These are phyloP conservation scores for Eupithecia pulchellata DNA, from an alignment of 2,888 invertebrate genomes.

Conservation along the genomic window DNA sequence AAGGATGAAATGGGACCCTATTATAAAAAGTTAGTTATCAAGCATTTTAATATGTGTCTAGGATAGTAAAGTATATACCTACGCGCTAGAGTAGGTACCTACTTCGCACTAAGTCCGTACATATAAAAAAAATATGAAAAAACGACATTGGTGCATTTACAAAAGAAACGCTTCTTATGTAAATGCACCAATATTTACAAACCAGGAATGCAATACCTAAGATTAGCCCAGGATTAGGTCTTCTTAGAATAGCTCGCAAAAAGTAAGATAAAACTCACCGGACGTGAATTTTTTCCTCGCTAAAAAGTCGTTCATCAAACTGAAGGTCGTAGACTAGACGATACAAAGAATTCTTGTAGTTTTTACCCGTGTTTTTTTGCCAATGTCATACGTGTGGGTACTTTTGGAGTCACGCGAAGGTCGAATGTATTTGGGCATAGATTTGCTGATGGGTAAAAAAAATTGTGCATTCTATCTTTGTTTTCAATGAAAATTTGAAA, in stretches of 20 bases:
- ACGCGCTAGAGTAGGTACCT: too few species aligned
- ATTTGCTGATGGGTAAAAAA: slow-evolving; percentile 66
- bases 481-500: neutral
- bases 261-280: slow-evolving; percentile 83
- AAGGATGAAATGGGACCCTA: too few species aligned
- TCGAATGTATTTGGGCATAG: slow-evolving; percentile 68
- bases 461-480: slow-evolving; percentile 34
- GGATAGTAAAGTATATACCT: too few species aligned
- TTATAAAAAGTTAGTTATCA: too few species aligned
- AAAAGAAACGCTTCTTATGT: neutral
- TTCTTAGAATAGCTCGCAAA: slow-evolving; percentile 79
- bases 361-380: slow-evolving; percentile 74
- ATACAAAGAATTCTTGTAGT: slow-evolving; percentile 82
- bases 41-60: too few species aligned
- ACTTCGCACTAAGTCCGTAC: too few species aligned
- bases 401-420: slow-evolving; percentile 76
- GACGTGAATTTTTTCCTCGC: slow-evolving; percentile 70
- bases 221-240: slow-evolving; percentile 51
- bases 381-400: slow-evolving; percentile 80
- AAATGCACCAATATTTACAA: slow-evolving; percentile 57
- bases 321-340: slow-evolving; percentile 80
- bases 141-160: too few species aligned
- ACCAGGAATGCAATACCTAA: slow-evolving; percentile 72
- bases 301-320: slow-evolving; percentile 81
- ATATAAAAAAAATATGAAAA: too few species aligned